phyloP scores from a whole-genome alignment of 2,888 invertebrate species.

The Zaprionus lineosus region DNA sequence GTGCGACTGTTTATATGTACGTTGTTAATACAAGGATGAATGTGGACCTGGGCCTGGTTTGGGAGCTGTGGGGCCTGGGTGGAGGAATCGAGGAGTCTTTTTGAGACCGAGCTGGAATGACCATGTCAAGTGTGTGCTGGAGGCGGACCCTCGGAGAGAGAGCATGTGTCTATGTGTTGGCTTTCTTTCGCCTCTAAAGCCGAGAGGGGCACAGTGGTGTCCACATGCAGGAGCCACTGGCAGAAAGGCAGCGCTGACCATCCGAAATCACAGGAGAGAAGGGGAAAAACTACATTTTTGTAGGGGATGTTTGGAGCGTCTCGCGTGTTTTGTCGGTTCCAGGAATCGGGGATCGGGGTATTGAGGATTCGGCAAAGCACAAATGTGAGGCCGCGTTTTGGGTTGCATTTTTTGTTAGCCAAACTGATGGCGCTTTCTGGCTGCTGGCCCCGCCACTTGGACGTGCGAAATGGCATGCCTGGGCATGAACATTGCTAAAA shows the following conservation, averaged over 20 bases:
- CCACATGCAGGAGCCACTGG: slow-evolving; percentile 30
- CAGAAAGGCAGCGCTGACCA: slow-evolving; percentile 21
- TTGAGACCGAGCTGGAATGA: slow-evolving; percentile 54
- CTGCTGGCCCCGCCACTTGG: slow-evolving; percentile 19
- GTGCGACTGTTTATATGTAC: slow-evolving; percentile 47
- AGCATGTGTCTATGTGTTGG: slow-evolving; percentile 21
- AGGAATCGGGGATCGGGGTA: not conserved
- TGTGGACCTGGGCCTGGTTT: not conserved
- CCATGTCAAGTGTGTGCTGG: slow-evolving; percentile 59
- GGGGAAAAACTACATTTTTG: slow-evolving; percentile 40
- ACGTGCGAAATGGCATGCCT: slow-evolving; percentile 46
- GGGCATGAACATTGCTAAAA: slow-evolving; percentile 5
- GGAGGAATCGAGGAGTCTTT: slow-evolving; percentile 4
- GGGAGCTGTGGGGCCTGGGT: no score
- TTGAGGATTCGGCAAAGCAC: slow-evolving; percentile 5
- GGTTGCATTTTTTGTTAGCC: slow-evolving; percentile 22
- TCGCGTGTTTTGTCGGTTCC: no score
- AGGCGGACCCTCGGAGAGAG: slow-evolving; percentile 9
- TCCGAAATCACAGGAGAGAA: not conserved
- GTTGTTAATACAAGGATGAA: slow-evolving; percentile 41
- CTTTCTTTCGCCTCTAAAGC: slow-evolving; percentile 18
- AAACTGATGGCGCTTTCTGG: slow-evolving; percentile 27
- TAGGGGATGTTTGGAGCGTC: no score
- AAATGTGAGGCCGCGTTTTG: slow-evolving; percentile 19
- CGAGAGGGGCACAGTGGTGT: not conserved